Percentiles rank a stretch among this genome's conserved stretches.
phyloP scores from a whole-genome alignment of 2,888 invertebrate genomes.

The Caenorhabditis sp. region DNA sequence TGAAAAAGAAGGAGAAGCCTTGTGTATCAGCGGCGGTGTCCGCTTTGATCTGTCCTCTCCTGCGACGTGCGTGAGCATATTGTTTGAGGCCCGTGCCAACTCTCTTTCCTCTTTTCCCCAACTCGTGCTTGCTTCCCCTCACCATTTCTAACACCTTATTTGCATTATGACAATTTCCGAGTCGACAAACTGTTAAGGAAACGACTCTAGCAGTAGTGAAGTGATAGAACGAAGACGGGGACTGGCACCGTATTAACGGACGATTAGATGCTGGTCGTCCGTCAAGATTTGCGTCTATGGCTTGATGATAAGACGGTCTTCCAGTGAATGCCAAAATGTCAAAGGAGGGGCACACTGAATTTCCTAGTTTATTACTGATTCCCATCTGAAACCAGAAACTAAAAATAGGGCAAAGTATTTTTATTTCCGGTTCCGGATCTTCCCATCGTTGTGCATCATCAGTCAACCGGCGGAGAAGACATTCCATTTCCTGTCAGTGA shows the following conservation, averaged over 20 bases:
- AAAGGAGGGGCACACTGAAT: slow-evolving; percentile 22
- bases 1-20: slow-evolving; percentile 28
- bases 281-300: slow-evolving; percentile 32
- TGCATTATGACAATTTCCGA: slow-evolving; percentile 56
- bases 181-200: slow-evolving; percentile 60
- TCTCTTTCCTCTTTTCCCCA: slow-evolving; percentile 36
- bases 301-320: slow-evolving; percentile 29
- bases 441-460: slow-evolving; percentile 28
- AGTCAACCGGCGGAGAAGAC: slow-evolving; percentile 8
- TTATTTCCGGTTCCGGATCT: slow-evolving; percentile 22
- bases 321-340: slow-evolving; percentile 22
- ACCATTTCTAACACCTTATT: slow-evolving; percentile 54
- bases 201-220: slow-evolving; percentile 42
- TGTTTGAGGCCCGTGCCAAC: slow-evolving; percentile 56
- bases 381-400: not conserved
- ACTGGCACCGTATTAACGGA: slow-evolving; percentile 40
- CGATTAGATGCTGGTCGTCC: slow-evolving; percentile 44
- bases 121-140: slow-evolving; percentile 9
- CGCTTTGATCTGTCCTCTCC: slow-evolving; percentile 47
- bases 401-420: slow-evolving; percentile 1
- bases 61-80: slow-evolving; percentile 46
- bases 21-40: slow-evolving; percentile 51
- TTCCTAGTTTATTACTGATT: no score
- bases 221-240: slow-evolving; percentile 12
- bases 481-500: slow-evolving; percentile 49